phyloP scores from a whole-genome alignment of 2,113 vertebrate species.

The Balaeniceps rex region DNA sequence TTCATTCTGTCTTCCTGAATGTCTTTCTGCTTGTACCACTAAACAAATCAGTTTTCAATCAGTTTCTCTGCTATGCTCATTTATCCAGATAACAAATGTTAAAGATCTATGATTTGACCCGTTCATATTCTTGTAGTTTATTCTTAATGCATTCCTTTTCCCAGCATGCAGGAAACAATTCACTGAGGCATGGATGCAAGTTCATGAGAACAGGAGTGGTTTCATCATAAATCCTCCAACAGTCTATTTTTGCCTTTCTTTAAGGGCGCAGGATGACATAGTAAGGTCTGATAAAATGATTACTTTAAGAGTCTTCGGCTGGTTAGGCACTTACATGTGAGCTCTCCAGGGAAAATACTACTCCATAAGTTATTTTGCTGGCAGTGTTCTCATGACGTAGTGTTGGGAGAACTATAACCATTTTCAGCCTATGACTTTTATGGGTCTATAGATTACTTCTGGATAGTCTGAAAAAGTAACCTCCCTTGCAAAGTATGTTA shows the following conservation, averaged over 20 bases:
- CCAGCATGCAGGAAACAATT: neutral
- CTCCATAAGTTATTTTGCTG: neutral
- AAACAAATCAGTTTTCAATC: neutral
- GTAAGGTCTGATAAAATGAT: neutral
- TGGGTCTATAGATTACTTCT: neutral
- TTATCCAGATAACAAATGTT: neutral
- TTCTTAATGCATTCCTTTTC: neutral
- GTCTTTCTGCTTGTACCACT: neutral
- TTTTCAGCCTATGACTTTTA: neutral
- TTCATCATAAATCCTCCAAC: neutral
- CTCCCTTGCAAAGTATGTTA: neutral
- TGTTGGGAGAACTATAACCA: neutral
- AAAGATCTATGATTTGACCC: neutral
- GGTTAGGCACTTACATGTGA: neutral
- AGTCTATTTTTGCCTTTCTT: neutral
- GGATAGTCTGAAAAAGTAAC: neutral
- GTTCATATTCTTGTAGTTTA: neutral
- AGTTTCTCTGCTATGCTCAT: neutral
- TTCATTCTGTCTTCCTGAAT: neutral
- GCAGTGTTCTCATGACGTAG: neutral
- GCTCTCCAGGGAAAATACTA: neutral
- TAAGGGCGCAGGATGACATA: neutral
- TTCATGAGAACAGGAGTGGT: neutral
- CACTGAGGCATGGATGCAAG: neutral
- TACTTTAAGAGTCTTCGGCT: neutral